Base-by-base conservation (phyloP, 2,797 vertebrate species). In the Amazonetta brasiliensis region DNA sequence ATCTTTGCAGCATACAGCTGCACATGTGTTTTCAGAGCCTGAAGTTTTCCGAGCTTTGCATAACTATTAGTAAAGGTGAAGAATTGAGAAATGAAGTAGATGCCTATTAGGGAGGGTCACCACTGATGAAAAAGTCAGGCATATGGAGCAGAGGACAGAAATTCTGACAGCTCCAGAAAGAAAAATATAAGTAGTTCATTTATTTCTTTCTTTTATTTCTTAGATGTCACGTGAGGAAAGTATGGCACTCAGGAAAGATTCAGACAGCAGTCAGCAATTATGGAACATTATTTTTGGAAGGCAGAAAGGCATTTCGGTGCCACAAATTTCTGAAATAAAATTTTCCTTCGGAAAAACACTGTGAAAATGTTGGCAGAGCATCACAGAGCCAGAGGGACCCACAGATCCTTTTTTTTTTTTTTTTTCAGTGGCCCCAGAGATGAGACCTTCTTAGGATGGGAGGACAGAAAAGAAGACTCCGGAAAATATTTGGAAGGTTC, bases 31-130 rank as follows among this genome's bases (percentile, higher is more conserved):
- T 56, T 74, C 12, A 2, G 71, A 77, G 52, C 48, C 43, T 77
- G 43, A 31, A 60, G 23, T 46, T 87, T 58, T 52, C 80, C 67
- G 52, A 79, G n/a, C 41, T 81, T 81, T 87, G 46, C 4, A 8
- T 63, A 94, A 95, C 30, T 82, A 23, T 56, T 73, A 56, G 26
- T 86, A 94, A 93, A 82, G 82, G 66, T 82, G 55, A 94, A 84
- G 55, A 94, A 91, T 22, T 88, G 67, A 92, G 79, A 91, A 96
- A 94, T 50, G 0, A 90, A 86, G 84, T 41, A 84, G 93, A 79
- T 30, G 25, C 14, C n/a, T 84, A 1, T 67, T 44, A 60, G 55
- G 46, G 39, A 88, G n/a, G 22, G 48, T 86, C 60, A 54, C 25
- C 60, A 59, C 21, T 72, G 54, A 46, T 60, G 75, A 69, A 69